Base-by-base conservation (phyloP, 2,113 vertebrate species). In the Odocoileus hemionus region DNA sequence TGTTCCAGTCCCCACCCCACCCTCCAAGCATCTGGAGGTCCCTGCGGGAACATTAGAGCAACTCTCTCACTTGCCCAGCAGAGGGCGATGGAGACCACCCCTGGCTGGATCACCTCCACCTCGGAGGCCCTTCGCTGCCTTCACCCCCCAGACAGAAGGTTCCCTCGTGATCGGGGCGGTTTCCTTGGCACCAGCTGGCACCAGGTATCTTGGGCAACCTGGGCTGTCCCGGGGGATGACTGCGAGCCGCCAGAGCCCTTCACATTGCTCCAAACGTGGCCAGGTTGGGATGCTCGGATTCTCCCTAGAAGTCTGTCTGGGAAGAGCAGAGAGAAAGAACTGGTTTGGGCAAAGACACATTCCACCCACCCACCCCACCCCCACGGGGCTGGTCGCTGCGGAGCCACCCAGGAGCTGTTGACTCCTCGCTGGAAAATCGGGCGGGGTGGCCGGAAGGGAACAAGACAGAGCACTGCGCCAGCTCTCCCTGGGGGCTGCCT, bases 81-180 rank as follows among this genome's bases (percentile, higher is more conserved):
- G 99, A 98, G 96, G 98, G 98, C 83, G 96, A 52, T 98, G 55
- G 95, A 97, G 89, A 91, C 96, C 96, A 91, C 97, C 50, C 91
- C 91, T 89, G 98, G n/a, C 15, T 6, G 4, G 45, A 9, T 36
- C 55, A 83, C 57, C 4, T 76, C 10, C 0, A 3, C 39, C 78
- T 43, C 12, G 2, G 43, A 28, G 55, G 70, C 76, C 43, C 26
- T 47, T 52, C 0, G 0, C 60, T 28, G 64, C 92, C 39, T 39
- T 23, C 64, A 47, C 43, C 7, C 0, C 14, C 50, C 93, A 2
- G 94, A 64, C 89, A 30, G 7, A 57, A n/a, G 95, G 85, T 30
- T 93, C 91, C 95, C 96, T 83, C 60, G 50, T 1, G 98, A 94
- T 89, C 83, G 0, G 36, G 78, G 79, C 89, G 54, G 25, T 93